phyloP scores from a whole-genome alignment of 1,140 invertebrate genomes.

The Ganaspis sp. region DNA sequence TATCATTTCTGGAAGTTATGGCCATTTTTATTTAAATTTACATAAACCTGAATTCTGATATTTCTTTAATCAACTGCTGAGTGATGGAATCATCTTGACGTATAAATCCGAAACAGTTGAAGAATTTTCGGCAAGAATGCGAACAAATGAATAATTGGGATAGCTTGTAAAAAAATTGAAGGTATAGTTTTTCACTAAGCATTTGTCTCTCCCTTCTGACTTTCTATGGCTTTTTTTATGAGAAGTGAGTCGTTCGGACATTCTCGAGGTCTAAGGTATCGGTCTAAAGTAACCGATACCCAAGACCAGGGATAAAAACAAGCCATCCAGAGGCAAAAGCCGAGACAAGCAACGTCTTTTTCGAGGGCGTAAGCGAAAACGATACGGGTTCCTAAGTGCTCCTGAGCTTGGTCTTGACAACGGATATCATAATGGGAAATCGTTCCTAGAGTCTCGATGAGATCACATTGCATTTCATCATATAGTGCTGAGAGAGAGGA shows the following conservation, averaged over 20 bases:
- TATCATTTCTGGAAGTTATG: too few relatives aligned
- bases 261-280: conserved; percentile 25
- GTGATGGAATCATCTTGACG: too few relatives aligned
- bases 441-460: conserved; percentile 47
- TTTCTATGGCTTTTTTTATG: conserved; percentile 24
- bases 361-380: conserved; percentile 68
- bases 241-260: background rate
- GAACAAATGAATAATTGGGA: background rate
- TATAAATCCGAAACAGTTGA: too few relatives aligned
- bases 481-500: background rate
- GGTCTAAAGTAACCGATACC: conserved; percentile 61
- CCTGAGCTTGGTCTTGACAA: conserved; percentile 51
- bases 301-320: conserved; percentile 49
- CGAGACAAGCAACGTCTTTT: conserved; percentile 62
- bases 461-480: conserved; percentile 45
- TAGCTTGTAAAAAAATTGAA: background rate
- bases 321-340: conserved; percentile 53
- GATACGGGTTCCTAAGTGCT: conserved; percentile 69
- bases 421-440: conserved; percentile 63
- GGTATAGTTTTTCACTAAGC: conserved; percentile 5
- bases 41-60: too few relatives aligned
- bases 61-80: too few relatives aligned
- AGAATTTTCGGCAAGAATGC: background rate
- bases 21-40: too few relatives aligned
- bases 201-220: conserved; percentile 12